These are phyloP conservation scores for Thamnophis sirtalis DNA, from an alignment of 2,113 vertebrate species.

Conservation along the genomic window DNA sequence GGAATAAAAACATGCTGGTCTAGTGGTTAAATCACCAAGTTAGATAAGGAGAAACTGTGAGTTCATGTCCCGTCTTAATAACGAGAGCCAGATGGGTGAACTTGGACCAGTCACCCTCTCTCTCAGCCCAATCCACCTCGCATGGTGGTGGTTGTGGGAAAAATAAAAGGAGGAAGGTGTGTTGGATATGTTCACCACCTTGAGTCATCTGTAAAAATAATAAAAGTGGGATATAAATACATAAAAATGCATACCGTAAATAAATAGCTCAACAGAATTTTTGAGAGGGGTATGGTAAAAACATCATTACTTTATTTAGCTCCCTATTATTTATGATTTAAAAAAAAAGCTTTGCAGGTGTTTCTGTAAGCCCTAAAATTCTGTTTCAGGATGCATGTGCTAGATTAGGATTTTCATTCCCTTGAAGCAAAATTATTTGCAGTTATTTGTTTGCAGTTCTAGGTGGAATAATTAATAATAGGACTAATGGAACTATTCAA, in stretches of 20 bases:
- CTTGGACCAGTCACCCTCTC: neutral
- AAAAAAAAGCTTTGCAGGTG: neutral
- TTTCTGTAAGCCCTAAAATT: neutral
- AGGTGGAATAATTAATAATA: neutral
- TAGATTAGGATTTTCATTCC: neutral
- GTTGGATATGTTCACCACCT: neutral
- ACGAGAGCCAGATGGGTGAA: neutral
- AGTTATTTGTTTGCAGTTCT: neutral
- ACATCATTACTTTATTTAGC: neutral
- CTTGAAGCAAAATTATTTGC: neutral
- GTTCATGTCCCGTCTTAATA: too few species aligned
- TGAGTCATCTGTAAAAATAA: neutral
- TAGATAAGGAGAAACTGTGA: neutral
- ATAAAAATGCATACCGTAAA: too few species aligned
- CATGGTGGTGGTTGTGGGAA: neutral
- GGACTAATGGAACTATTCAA: neutral
- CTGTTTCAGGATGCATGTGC: neutral
- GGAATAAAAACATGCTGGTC: neutral
- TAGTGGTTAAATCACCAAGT: neutral
- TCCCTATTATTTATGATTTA: neutral
- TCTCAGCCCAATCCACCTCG: neutral
- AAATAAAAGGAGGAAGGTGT: neutral
- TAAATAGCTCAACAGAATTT: neutral
- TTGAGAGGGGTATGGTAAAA: neutral
- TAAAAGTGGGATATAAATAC: neutral